A percentile compares a stretch with the other conserved stretches of the same genome.
phyloP scores from a whole-genome alignment of 2,888 invertebrate genomes.

The Leucophora obtusa region DNA sequence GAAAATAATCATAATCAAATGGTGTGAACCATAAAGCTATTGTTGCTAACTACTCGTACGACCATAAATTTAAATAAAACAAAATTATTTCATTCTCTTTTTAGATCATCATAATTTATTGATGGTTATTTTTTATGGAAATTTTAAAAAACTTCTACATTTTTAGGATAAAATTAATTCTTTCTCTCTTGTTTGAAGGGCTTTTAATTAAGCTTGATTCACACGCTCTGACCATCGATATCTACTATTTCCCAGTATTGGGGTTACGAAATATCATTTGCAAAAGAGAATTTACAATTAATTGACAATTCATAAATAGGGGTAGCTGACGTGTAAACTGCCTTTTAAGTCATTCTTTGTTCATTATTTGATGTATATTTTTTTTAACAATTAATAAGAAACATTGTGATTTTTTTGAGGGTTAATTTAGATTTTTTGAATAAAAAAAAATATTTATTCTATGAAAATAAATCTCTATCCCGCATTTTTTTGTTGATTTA shows the following conservation, averaged over 20 bases:
- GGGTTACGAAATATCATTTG: too few species aligned
- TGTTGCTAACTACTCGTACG: conserved; percentile 13
- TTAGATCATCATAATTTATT: conserved; percentile 39
- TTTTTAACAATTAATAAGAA: not conserved
- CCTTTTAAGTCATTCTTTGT: not conserved
- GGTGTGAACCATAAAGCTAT: not conserved
- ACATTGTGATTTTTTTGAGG: not conserved
- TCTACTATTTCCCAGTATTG: too few species aligned
- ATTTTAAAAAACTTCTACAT: not conserved
- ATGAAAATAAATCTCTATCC: not conserved
- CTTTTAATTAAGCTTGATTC: not conserved
- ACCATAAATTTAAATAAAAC: conserved; percentile 52
- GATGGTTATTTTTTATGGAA: not conserved
- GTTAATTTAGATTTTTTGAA: not conserved
- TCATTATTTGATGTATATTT: not conserved
- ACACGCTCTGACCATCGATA: too few species aligned
- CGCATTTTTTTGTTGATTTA: not conserved
- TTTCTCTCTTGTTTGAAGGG: not conserved
- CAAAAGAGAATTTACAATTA: too few species aligned
- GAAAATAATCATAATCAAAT: not conserved
- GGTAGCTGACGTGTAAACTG: too few species aligned
- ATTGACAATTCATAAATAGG: too few species aligned
- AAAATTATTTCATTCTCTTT: conserved; percentile 18
- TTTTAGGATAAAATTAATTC: too few species aligned
- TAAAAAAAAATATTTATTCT: not conserved